A percentile compares a stretch with the other conserved stretches of the same genome.
These are phyloP conservation scores for Acheta domesticus DNA, from an alignment of 2,888 invertebrate genomes.

Conservation along the genomic window DNA sequence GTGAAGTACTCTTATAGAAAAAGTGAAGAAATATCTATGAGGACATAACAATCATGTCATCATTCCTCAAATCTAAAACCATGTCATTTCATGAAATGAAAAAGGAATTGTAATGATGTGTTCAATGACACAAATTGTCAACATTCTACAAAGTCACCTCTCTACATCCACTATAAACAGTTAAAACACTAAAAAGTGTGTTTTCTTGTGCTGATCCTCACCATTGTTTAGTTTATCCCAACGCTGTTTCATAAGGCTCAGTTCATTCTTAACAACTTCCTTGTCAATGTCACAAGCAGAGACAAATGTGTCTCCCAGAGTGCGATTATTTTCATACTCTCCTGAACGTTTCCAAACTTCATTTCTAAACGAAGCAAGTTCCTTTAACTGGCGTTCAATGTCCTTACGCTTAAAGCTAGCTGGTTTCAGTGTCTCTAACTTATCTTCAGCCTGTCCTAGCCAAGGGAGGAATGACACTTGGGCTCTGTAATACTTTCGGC, in stretches of 20 bases:
- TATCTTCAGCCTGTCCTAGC: constrained; percentile 82
- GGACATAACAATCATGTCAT: too few relatives aligned
- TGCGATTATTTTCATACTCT: constrained; percentile 85
- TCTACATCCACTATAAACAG: too few relatives aligned
- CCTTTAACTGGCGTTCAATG: constrained; percentile 81
- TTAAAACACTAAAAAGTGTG: too few relatives aligned
- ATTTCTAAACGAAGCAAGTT: constrained; percentile 83
- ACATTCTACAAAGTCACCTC: too few relatives aligned
- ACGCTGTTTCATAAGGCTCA: constrained; percentile 75
- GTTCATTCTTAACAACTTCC: constrained; percentile 78
- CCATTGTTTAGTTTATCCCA: constrained; percentile 91
- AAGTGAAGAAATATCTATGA: background rate
- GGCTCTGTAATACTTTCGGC: constrained; percentile 81
- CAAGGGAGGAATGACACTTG: constrained; percentile 84
- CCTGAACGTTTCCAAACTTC: constrained; percentile 92
- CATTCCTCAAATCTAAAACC: too few relatives aligned
- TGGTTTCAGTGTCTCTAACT: constrained; percentile 72
- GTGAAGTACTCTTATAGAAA: background rate
- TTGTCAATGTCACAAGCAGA: constrained; percentile 87
- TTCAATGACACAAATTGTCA: too few relatives aligned
- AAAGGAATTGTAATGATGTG: too few relatives aligned
- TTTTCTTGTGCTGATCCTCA: constrained; percentile 38
- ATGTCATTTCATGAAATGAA: too few relatives aligned
- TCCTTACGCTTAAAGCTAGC: constrained; percentile 80
- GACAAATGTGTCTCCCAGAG: constrained; percentile 83